Base-by-base conservation (phyloP, 2,797 vertebrate species). In the Ibycter americanus region DNA sequence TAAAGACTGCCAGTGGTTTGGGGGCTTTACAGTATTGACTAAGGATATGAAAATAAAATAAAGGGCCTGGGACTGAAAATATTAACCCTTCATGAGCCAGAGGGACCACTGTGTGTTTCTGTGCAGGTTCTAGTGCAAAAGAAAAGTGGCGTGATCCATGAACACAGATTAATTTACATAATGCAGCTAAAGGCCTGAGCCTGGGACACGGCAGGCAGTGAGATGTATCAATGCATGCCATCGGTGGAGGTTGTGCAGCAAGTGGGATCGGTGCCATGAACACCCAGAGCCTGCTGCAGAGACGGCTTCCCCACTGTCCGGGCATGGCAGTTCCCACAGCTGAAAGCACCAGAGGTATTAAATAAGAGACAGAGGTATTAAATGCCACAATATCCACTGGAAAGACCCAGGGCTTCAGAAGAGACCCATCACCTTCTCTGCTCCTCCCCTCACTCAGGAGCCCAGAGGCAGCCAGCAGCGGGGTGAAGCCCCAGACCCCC, bases 281-380 rank as follows among this genome's bases (percentile, higher is more conserved):
- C 36, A 51, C 8, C 25, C 36, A 58, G 32, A 54, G 8, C 18
- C 23, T 47, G 8, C n/a, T 65, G 67, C 72, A 70, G 46, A 42
- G 25, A 22, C 0, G 0, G 7, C 31, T 81, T 65, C 18, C 21
- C 36, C n/a, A 25, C 10, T 1, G 0, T 21, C 46, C 0, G 0
- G 40, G 25, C 55, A 56, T 0, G 1, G 13, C 15, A 3, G 10
- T 47, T 65, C 51, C 59, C 7, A 0, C 1, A 0, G 25, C 46
- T 19, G 23, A 55, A 77, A 61, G 59, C 0, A 0, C 18, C 5
- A 5, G 26, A 32, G 14, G 6, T 46, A 67, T 51, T 47, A 66
- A 42, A 47, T 9, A 26, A 67, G 12, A 87, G 20, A 26, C 32
- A 47, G 32, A 22, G 15, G 23, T 17, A 44, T 13, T 31, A 49